Evolutionary conservation across 2,888 invertebrate genomes (phyloP), one percentile per base, ranked within the genome.

Genomic region (Trimorus sp.): DNA sequence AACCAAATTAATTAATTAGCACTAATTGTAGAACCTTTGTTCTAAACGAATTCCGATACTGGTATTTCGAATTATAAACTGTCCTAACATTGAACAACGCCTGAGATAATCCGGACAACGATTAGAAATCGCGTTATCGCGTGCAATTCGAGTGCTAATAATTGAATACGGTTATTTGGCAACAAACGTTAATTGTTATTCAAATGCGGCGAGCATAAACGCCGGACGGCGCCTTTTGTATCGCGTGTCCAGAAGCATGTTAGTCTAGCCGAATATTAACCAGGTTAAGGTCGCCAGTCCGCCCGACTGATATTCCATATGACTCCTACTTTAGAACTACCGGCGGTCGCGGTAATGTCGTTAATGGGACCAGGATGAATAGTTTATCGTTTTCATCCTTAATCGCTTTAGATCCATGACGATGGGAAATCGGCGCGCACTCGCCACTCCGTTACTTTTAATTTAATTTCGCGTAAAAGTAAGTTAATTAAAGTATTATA

Each of bases 241-340:
- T 51, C 51, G 38, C 8, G 26, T 51, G 63, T 63, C 51, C 38
- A 8, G 48, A 49, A 51, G 51, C 63, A 37, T 15, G 63, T 38
- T 63, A 51, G 37, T 63, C 37, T 49, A 63, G 26, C 63, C 51
- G 51, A 63, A 36, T 51, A 63, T 63, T 63, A 63, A 63, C 63
- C 63, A 63, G 51, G 51, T 63, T 63, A 63, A 63, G 51, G 63
- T 51, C 12, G 2, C 37, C 49, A 14, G 51, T n/a, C 51, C 38
- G 51, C 37, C 15, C 63, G 63, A 63, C 36, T 63, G 37, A 63
- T 63, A 63, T 63, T 63, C 63, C 51, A 51, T 63, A 63, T 63
- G 63, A 63, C 63, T 63, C 37, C 51, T 63, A 63, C 51, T 63
- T 49, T 42, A 51, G 51, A 49, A 49, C 63, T 58, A 49, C 51